Evolutionary conservation across 2,113 vertebrate species (phyloP).

Genomic region (Enhydra lutris): DNA sequence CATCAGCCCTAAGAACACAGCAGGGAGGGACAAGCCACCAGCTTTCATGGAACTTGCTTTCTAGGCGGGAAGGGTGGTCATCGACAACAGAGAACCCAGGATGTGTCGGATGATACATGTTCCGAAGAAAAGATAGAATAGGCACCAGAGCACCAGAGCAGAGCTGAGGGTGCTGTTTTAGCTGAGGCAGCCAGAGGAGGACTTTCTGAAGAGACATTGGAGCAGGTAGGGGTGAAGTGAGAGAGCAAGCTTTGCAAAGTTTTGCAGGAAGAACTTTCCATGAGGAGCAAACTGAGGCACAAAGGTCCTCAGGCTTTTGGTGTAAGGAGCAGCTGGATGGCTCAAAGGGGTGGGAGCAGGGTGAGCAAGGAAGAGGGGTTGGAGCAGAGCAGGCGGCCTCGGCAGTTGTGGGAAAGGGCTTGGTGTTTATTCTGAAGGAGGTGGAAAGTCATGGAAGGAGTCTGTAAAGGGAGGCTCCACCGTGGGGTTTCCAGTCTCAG

Average conservation of each 20-base stretch:
- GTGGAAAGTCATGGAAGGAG: background rate
- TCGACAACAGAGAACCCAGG: background rate
- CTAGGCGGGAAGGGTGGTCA: background rate
- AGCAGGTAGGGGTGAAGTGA: background rate
- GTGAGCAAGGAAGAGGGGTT: background rate
- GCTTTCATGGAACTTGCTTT: background rate
- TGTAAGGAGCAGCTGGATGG: background rate
- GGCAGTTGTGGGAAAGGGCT: too few species aligned
- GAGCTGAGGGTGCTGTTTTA: background rate
- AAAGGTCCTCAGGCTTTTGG: background rate
- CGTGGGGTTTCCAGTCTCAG: background rate
- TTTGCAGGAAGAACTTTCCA: background rate
- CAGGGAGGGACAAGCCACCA: too few species aligned
- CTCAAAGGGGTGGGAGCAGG: background rate
- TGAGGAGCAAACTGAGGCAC: background rate
- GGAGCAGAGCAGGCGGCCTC: background rate
- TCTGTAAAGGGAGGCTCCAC: background rate
- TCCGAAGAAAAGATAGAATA: background rate
- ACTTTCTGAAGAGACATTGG: background rate
- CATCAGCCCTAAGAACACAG: fast-evolving
- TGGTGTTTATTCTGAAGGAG: background rate
- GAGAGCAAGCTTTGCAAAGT: background rate
- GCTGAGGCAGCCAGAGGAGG: background rate
- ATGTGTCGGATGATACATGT: fast-evolving
- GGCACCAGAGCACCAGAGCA: background rate